Evolutionary conservation across 2,888 invertebrate species (phyloP), one percentile per base, ranked within the genome.

Genomic region (Acanthopleura granulata): DNA sequence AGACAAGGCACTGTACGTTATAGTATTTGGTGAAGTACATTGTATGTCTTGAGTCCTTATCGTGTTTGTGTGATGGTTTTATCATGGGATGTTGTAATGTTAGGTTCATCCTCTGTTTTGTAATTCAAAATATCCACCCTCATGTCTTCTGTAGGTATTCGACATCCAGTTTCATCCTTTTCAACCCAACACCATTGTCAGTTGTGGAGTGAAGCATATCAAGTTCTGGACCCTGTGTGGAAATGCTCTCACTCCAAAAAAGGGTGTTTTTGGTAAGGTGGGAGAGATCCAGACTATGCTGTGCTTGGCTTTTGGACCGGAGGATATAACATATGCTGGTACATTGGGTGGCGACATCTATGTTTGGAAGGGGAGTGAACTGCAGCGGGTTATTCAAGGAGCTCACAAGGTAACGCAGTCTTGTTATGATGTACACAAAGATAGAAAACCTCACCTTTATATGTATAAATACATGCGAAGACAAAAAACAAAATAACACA

Each of bases 311-410:
- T 89, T 89, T 82, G 88, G 87, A 6, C 80, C 83, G n/a, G 87
- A 85, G 40, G 82, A 85, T 70, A 77, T 79, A 3, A 90, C 89
- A 1, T 91, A 90, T 72, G 81, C 91, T 12, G 91, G 91, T 22
- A 91, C 91, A 3, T 80, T 90, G n/a, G 85, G 85, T 77, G 91
- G 91, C 22, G 90, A 91, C 78, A 83, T 91, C 49, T 91, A 91
- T 78, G 79, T 90, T 15, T 91, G 91, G 91, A 87, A 82, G 74
- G 88, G 84, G 16, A 87, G 81, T 74, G 87, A 84, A 40, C 84
- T 91, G 72, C 81, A 85, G 40, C 82, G 85, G 49, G 89, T 88
- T 25, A 82, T 91, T 27, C 79, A 85, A 70, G 86, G 81, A 61
- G 90, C 88, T 49, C 91, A 91, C 79, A 84, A 84, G 80, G 91